Base-by-base conservation (phyloP, 92 coral and sea anemone species). In the Palythoa heliodiscus region DNA sequence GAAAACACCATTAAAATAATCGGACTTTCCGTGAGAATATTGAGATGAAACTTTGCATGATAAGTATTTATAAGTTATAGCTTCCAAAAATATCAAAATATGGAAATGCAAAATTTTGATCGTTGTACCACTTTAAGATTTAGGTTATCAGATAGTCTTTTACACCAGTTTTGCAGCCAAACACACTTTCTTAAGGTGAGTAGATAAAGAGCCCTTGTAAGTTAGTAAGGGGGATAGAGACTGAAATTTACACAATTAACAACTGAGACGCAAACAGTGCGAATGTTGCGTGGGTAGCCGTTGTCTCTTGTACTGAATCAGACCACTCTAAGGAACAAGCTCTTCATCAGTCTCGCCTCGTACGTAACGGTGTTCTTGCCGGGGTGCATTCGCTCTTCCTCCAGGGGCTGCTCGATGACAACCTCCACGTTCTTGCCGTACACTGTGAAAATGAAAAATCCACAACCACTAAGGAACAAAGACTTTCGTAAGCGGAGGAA, bases 361-460 rank as follows among this genome's bases (percentile, higher is more conserved):
- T 89, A 97, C 3, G 99, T 94, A 40, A 97, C 99, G 7, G 99
- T 97, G 86, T 97, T 97, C 80, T 93, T 97, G 72, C 99, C 99
- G 5, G 99, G 99, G 82, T 97, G 99, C 70, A 93, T 87, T 39
- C 90, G 93, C 69, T 97, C 98, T 77, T 97, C 99, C 64, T 97
- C 99, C 76, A 97, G 79, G 4, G 99, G 99, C 83, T 97, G 99
- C 82, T 94, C 98, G 15, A 97, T 89, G 15, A 97, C 88, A 52
- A 96, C 98, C 3, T 98, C 94, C 25, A 97, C 98, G 81, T 90
- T 97, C 78, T 95, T 95, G 70, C 99, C 99, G 81, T 94, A 97
- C 82, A 90, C 99, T 97, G 84, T 1, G 77, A 86, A 67, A 7
- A 76, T 35, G n/a, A 35, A 25, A 43, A 39, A 25, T 25, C 12